Evolutionary conservation across 2,797 vertebrate species (phyloP).

Genomic region (Rhinatrema bivittatum): DNA sequence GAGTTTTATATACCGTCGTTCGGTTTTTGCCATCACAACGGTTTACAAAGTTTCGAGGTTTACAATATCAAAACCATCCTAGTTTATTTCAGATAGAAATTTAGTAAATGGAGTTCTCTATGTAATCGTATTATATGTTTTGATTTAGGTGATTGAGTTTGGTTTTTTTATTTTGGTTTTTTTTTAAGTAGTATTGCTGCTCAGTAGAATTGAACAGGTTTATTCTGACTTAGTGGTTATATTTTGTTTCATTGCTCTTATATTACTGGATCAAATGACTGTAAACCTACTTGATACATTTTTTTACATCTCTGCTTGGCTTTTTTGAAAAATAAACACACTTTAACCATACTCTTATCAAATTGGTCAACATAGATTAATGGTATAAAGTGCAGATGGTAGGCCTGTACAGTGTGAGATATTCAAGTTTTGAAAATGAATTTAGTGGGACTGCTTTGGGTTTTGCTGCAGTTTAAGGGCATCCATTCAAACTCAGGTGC

Average conservation of each 20-base stretch:
- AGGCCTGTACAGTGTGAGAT: slow-evolving; percentile 20
- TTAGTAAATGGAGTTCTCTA: too few species aligned
- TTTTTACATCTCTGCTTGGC: slow-evolving; percentile 10
- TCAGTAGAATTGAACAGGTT: slow-evolving; percentile 5
- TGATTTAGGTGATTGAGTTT: too few species aligned
- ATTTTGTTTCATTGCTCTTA: slow-evolving; percentile 2
- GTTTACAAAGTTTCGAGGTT: too few species aligned
- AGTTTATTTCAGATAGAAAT: too few species aligned
- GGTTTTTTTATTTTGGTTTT: too few species aligned
- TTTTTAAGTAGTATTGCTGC: slow-evolving; percentile 6
- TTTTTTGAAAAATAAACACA: slow-evolving; percentile 28
- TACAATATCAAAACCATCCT: too few species aligned
- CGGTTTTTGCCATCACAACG: too few species aligned
- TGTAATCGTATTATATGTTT: too few species aligned
- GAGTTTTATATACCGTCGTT: too few species aligned
- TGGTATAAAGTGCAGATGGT: slow-evolving; percentile 35
- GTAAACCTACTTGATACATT: slow-evolving; percentile 8
- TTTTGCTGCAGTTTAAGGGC: slow-evolving; percentile 45
- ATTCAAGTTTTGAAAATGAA: slow-evolving; percentile 39
- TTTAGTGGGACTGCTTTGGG: slow-evolving; percentile 32
- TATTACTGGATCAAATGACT: slow-evolving; percentile 1
- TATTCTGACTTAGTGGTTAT: slow-evolving; percentile 2
- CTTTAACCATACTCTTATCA: slow-evolving; percentile 25
- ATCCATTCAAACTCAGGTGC: slow-evolving; percentile 61
- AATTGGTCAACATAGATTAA: slow-evolving; percentile 40